Evolutionary conservation across 2,797 vertebrate species (phyloP).

Genomic region (Phrynocephalus vlangalii): DNA sequence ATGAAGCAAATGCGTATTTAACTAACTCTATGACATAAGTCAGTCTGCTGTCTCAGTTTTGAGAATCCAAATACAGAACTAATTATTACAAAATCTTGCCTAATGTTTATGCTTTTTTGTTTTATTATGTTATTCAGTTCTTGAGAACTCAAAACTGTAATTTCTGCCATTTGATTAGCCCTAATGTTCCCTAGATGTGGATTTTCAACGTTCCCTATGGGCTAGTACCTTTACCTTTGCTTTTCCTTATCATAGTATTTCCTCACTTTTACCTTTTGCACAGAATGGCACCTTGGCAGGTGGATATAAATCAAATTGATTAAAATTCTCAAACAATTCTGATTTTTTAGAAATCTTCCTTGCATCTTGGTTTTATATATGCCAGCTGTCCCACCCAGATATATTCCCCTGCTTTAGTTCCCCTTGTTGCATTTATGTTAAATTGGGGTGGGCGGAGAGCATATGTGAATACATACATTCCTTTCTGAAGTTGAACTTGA

Average conservation of each 20-base stretch:
- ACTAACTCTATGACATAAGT: too few relatives aligned
- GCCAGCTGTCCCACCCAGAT: neutral
- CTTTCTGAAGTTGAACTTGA: neutral
- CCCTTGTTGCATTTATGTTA: conserved; percentile 27
- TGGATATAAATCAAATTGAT: neutral
- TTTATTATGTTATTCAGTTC: neutral
- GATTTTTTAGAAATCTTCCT: too few relatives aligned
- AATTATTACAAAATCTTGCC: too few relatives aligned
- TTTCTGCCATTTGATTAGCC: neutral
- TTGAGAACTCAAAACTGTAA: neutral
- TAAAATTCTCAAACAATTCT: too few relatives aligned
- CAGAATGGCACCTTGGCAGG: neutral
- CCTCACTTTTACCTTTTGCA: neutral
- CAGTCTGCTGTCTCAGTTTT: too few relatives aligned
- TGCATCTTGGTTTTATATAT: neutral
- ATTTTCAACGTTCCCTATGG: neutral
- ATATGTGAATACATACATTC: neutral
- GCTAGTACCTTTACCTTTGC: neutral
- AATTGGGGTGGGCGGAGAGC: neutral
- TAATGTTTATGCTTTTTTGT: neutral
- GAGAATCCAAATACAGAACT: too few relatives aligned
- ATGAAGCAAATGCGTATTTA: too few relatives aligned
- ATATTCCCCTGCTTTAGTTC: neutral
- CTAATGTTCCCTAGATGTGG: neutral
- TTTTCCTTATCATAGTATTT: neutral